These are phyloP conservation scores for Diuraphis noxia DNA, from an alignment of 1,140 invertebrate genomes.

Conservation along the genomic window DNA sequence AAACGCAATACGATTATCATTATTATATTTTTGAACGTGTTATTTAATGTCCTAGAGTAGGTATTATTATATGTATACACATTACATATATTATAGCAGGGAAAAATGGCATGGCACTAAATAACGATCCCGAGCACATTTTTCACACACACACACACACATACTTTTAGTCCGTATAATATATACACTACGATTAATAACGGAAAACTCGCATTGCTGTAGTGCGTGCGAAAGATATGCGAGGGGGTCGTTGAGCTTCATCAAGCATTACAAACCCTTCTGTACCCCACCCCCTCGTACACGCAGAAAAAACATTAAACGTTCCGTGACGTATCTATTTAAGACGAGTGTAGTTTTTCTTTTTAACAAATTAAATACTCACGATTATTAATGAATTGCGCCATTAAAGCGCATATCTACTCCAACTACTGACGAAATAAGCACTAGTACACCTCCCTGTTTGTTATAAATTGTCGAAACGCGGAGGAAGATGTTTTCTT, in stretches of 20 bases:
- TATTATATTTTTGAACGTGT: constrained; percentile 23
- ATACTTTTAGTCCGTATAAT: constrained; percentile 1
- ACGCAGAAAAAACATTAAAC: neutral
- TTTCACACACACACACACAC: neutral
- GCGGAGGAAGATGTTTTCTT: neutral
- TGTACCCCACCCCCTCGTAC: neutral
- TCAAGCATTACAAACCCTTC: constrained; percentile 11
- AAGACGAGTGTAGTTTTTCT: neutral
- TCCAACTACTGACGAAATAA: neutral
- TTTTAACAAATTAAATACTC: constrained; percentile 1
- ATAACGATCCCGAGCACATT: neutral
- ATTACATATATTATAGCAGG: neutral
- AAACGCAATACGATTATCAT: neutral
- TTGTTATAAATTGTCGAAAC: neutral
- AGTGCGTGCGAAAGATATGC: neutral
- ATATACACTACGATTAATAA: constrained; percentile 38
- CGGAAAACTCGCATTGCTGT: neutral
- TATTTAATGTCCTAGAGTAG: constrained; percentile 28
- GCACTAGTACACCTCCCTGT: neutral
- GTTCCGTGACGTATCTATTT: constrained; percentile 29
- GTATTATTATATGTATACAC: neutral
- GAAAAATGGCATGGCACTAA: constrained; percentile 48
- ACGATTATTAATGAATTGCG: constrained; percentile 8
- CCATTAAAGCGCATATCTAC: neutral
- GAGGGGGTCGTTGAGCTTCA: neutral